Evolutionary conservation across 2,113 vertebrate species (phyloP).

Genomic region (Gavialis gangeticus): DNA sequence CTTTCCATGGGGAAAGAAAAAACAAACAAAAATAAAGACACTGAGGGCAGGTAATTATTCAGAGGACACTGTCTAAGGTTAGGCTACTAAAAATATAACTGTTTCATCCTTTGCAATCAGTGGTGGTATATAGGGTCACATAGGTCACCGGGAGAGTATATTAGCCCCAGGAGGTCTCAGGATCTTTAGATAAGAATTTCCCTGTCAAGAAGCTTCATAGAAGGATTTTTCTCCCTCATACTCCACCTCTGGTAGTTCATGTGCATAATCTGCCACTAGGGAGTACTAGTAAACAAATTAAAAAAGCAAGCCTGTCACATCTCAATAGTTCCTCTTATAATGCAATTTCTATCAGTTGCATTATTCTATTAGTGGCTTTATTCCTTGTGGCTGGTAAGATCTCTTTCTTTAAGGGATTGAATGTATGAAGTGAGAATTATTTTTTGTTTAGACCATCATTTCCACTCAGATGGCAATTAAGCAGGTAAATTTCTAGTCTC

Average conservation of each 20-base stretch:
- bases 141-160: neutral
- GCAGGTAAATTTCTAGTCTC: neutral
- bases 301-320: neutral
- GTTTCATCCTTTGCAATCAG: slow-evolving; percentile 50
- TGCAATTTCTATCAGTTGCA: neutral
- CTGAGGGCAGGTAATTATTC: slow-evolving; percentile 48
- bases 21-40: neutral
- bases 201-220: neutral
- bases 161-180: slow-evolving; percentile 26
- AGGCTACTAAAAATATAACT: neutral
- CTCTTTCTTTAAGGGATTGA: neutral
- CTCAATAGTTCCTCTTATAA: neutral
- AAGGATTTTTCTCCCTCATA: neutral
- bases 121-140: slow-evolving; percentile 11
- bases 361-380: neutral
- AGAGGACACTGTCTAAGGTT: slow-evolving; percentile 53
- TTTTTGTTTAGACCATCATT: neutral
- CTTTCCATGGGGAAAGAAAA: slow-evolving; percentile 8
- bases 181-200: slow-evolving; percentile 22
- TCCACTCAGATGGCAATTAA: neutral
- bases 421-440: neutral
- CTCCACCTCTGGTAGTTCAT: neutral
- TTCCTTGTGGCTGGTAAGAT: neutral
- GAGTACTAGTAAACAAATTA: neutral
- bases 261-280: neutral